phyloP scores from a whole-genome alignment of 1,140 invertebrate genomes.

The Scylla paramamosain region DNA sequence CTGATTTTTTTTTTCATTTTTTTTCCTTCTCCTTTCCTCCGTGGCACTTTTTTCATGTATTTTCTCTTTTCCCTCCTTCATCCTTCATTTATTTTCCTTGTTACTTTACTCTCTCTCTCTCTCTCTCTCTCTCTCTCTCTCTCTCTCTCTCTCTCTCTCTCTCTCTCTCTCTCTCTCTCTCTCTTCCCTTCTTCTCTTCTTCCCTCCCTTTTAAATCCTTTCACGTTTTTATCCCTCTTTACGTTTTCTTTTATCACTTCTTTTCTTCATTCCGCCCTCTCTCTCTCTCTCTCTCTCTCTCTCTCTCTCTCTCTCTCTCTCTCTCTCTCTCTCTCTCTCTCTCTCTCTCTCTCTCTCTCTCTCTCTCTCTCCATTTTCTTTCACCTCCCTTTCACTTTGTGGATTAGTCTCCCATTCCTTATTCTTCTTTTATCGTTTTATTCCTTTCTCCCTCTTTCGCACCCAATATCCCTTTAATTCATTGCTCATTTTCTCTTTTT shows the following conservation, averaged over 20 bases:
- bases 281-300: background rate
- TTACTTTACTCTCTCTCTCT: conserved; percentile 23
- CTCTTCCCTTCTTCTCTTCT: background rate
- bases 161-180: conserved; percentile 3
- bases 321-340: background rate
- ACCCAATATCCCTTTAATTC: background rate
- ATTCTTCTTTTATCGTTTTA: no score
- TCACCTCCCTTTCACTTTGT: background rate
- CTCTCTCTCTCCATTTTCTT: background rate
- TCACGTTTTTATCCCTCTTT: no score
- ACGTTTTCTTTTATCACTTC: no score
- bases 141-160: conserved; percentile 29
- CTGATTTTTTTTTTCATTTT: background rate
- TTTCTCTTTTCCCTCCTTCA: conserved; percentile 35
- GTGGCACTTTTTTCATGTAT: background rate
- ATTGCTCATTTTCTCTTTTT: background rate
- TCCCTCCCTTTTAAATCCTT: no score
- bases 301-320: conserved; percentile 18
- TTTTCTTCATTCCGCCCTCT: background rate
- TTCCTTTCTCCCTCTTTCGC: background rate
- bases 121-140: conserved; percentile 50
- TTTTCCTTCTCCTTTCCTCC: background rate
- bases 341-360: background rate
- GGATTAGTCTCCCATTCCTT: background rate
- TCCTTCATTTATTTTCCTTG: background rate